Percentiles rank a stretch among this genome's conserved stretches.
These are phyloP conservation scores for Microcebus jonahi DNA, from an alignment of 2,113 vertebrate species.

Conservation along the genomic window DNA sequence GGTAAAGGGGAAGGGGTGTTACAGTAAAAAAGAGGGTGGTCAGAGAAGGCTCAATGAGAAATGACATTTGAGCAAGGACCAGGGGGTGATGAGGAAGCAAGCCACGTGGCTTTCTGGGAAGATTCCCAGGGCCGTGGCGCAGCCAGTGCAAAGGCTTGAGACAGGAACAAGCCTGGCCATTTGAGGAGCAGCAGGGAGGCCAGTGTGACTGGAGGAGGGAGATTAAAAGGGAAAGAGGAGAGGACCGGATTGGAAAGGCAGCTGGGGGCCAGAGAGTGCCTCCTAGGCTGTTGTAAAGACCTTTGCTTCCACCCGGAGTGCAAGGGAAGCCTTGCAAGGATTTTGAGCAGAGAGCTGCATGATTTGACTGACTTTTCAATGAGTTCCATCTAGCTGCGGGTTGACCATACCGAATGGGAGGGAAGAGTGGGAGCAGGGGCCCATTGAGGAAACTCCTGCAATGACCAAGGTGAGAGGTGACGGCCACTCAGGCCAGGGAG, in stretches of 20 bases:
- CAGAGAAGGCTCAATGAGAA: not conserved
- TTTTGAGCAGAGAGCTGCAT: not conserved
- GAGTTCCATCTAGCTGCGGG: conserved; percentile 17
- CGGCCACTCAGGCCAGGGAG: not conserved
- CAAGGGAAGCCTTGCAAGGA: not conserved
- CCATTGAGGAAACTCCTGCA: not conserved
- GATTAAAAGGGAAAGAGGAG: not conserved
- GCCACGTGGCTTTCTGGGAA: not conserved
- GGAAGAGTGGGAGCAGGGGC: not conserved
- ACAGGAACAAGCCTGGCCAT: not conserved
- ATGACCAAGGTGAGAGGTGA: not conserved
- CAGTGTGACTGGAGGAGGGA: not conserved
- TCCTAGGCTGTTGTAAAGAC: not conserved
- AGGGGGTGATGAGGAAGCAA: not conserved
- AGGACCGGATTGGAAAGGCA: not conserved
- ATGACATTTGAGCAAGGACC: not conserved
- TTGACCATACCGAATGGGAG: not conserved
- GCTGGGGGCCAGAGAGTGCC: not conserved
- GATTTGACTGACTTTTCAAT: conserved; percentile 39
- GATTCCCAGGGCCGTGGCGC: not conserved
- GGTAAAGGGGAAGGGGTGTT: not conserved
- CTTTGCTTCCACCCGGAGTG: not conserved
- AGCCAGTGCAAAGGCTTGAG: not conserved
- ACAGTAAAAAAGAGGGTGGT: not conserved
- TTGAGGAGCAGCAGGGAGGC: not conserved